A percentile compares a stretch with the other conserved stretches of the same genome.
These are phyloP conservation scores for Mola mola DNA, from an alignment of 2,113 vertebrate species.

Conservation along the genomic window DNA sequence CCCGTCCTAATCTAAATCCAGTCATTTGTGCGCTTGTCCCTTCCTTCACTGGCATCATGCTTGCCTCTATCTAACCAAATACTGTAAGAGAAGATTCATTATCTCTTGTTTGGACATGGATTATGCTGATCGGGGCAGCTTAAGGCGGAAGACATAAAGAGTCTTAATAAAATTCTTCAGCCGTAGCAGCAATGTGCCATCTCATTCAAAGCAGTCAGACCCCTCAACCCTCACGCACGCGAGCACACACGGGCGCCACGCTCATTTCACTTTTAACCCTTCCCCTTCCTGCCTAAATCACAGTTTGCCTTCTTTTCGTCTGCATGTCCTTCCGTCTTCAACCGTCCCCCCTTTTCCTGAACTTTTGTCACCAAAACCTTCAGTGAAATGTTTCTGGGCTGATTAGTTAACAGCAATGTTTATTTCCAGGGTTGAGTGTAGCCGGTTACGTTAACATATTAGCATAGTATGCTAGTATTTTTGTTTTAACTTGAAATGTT, in stretches of 20 bases:
- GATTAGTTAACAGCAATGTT: too few relatives aligned
- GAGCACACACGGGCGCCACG: slow-evolving; percentile 2
- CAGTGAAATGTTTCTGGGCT: slow-evolving; percentile 13
- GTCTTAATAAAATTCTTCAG: slow-evolving; percentile 82
- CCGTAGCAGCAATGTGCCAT: slow-evolving; percentile 63
- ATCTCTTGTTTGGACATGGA: slow-evolving; percentile 84
- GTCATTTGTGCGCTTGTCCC: slow-evolving; percentile 77
- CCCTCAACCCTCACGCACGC: slow-evolving; percentile 9
- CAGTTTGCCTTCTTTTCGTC: slow-evolving; percentile 16
- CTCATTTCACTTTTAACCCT: background rate
- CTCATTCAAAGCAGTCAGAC: slow-evolving; percentile 69
- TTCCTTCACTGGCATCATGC: slow-evolving; percentile 57
- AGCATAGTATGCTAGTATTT: too few relatives aligned
- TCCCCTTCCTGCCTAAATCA: slow-evolving; percentile 36
- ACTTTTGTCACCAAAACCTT: slow-evolving; percentile 42
- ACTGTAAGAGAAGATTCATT: slow-evolving; percentile 80
- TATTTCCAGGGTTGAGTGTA: too few relatives aligned
- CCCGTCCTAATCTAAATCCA: slow-evolving; percentile 82
- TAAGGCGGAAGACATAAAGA: slow-evolving; percentile 79
- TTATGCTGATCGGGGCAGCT: slow-evolving; percentile 81
- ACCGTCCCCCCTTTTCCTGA: slow-evolving; percentile 24
- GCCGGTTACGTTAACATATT: too few relatives aligned
- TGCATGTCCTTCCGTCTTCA: too few relatives aligned
- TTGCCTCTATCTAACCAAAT: slow-evolving; percentile 54
- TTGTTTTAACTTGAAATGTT: too few relatives aligned